These are phyloP conservation scores for Charanyca ferruginea DNA, from an alignment of 2,888 invertebrate species.

Conservation along the genomic window DNA sequence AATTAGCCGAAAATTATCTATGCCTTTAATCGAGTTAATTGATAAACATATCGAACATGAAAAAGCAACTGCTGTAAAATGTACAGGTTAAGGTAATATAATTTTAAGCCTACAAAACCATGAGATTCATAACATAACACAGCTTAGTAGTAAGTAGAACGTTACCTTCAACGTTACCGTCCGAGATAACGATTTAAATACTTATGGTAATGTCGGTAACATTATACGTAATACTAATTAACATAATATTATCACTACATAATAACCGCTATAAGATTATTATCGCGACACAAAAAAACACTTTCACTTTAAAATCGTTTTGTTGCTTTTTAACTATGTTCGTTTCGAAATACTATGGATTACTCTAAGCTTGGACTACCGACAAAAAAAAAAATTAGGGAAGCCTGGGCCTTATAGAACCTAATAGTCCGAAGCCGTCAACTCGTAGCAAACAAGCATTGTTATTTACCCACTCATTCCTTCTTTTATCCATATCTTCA, in stretches of 20 bases:
- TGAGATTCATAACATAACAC: slow-evolving; percentile 26
- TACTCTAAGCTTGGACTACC: background rate
- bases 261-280: slow-evolving; percentile 35
- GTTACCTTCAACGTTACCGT: slow-evolving; percentile 36
- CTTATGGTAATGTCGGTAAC: slow-evolving; percentile 48
- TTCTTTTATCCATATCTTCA: background rate
- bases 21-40: too few relatives aligned
- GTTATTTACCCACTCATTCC: background rate
- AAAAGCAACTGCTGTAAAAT: background rate
- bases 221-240: slow-evolving; percentile 45
- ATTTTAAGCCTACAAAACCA: slow-evolving; percentile 11
- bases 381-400: background rate
- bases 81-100: background rate
- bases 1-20: too few relatives aligned
- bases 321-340: slow-evolving; percentile 2
- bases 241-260: slow-evolving; percentile 48
- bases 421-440: background rate
- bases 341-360: slow-evolving; percentile 22
- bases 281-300: slow-evolving; percentile 35
- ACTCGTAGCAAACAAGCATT: background rate
- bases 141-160: slow-evolving; percentile 28
- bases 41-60: background rate
- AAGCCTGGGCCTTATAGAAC: too few relatives aligned
- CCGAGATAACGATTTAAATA: slow-evolving; percentile 40
- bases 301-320: slow-evolving; percentile 37